Evolutionary conservation across 2,797 vertebrate genomes (phyloP), one percentile per base, ranked within the genome.

Genomic region (Eulemur rubriventer): DNA sequence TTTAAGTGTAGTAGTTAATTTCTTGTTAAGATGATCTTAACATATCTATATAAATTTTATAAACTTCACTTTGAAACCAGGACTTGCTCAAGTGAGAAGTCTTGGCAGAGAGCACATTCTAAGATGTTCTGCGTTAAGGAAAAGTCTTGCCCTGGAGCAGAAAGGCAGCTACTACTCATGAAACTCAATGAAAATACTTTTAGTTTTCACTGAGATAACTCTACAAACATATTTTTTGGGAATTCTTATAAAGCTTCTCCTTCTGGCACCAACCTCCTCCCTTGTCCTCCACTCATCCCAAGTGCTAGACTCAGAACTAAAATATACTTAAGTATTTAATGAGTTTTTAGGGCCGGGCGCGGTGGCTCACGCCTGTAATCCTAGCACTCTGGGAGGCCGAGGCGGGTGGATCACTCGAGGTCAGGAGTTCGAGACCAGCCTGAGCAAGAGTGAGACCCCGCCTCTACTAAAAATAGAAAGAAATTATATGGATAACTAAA

Each of bases 21-120:
- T 82, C 84, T 96, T 85, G 16, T 57, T 93, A 86, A 89, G 72
- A 46, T 35, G 26, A 52, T 81, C 46, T 97, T 87, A 89, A 86
- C 55, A 17, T 41, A 76, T 20, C 38, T 55, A 4, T 28, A 55
- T 26, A 50, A 88, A 84, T 80, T 41, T n/a, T 38, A 76, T 59
- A 59, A 95, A 87, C 55, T 57, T 92, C 57, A 43, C 52, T 86
- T 55, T 57, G 33, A 91, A 52, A 55, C 73, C 41, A 79, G 57
- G 70, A 75, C 18, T 79, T 91, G 43, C n/a, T 85, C 83, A 33
- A 87, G 70, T 61, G 79, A 89, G 30, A 89, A 73, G 14, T 81
- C 92, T 72, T 92, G 86, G 63, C 33, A 75, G 33, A 7, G 48
- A 79, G 89, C 89, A 80, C 43, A 75, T 91, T 84, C 63, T 89